A percentile compares a stretch with the other conserved stretches of the same genome.
Evolutionary conservation across 2,113 vertebrate genomes (phyloP).

Genomic region (Cynocephalus volans): DNA sequence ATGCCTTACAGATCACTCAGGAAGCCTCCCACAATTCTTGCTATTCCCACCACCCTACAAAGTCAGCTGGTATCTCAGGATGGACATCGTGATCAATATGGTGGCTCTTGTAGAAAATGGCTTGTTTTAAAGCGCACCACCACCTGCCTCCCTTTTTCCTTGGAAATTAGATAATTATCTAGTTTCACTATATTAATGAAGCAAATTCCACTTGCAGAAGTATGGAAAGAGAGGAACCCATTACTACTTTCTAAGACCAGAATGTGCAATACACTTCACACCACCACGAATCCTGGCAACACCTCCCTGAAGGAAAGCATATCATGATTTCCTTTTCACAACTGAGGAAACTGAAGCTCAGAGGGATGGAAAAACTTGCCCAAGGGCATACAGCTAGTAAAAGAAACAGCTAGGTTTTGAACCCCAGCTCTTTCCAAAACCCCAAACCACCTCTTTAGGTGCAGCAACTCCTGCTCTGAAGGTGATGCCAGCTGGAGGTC

Average conservation of each 20-base stretch:
- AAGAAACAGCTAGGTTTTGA: background rate
- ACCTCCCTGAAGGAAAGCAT: background rate
- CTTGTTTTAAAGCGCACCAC: background rate
- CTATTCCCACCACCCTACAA: background rate
- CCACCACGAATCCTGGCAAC: background rate
- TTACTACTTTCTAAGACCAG: background rate
- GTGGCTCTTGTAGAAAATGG: background rate
- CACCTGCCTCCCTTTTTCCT: background rate
- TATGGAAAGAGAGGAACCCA: background rate
- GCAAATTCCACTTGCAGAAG: background rate
- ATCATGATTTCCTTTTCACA: background rate
- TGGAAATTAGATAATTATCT: background rate
- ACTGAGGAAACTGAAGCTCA: background rate
- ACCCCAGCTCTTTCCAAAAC: background rate
- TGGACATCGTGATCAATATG: background rate
- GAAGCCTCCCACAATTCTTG: background rate
- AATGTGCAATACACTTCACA: background rate
- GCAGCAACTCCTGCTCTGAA: background rate
- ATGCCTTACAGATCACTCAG: background rate
- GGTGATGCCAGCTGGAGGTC: background rate
- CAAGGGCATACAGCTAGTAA: background rate
- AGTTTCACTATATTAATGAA: background rate
- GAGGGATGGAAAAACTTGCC: background rate
- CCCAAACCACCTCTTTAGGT: fast-evolving
- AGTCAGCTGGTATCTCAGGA: background rate